A percentile compares a stretch with the other conserved stretches of the same genome.
These are phyloP conservation scores for Papilio demoleus DNA, from an alignment of 2,888 invertebrate genomes.

Conservation along the genomic window DNA sequence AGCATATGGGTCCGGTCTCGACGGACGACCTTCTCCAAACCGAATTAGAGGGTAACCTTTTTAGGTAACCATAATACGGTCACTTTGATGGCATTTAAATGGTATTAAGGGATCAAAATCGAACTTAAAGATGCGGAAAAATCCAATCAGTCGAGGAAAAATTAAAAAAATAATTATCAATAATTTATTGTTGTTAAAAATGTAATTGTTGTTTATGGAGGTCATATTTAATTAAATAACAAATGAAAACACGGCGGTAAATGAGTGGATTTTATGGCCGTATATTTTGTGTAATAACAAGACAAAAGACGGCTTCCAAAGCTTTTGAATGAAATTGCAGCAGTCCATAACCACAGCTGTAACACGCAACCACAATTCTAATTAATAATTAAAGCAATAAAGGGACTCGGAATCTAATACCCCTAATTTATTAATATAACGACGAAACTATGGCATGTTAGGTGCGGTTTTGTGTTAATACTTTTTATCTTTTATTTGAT, in stretches of 20 bases:
- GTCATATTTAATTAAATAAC: conserved; percentile 29
- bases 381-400: conserved; percentile 65
- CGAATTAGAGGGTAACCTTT: no score
- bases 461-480: conserved; percentile 43
- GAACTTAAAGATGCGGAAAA: no score
- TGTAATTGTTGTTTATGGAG: neutral
- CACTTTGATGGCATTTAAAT: no score
- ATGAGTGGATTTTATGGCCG: conserved; percentile 35
- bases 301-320: conserved; percentile 36
- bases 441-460: conserved; percentile 58
- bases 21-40: no score
- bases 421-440: conserved; percentile 62
- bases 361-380: conserved; percentile 51
- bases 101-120: no score
- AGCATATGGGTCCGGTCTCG: no score
- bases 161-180: neutral
- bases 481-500: neutral
- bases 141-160: no score
- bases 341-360: conserved; percentile 43
- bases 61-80: no score
- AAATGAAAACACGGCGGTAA: conserved; percentile 29
- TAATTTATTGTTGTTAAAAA: neutral
- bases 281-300: conserved; percentile 33
- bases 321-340: conserved; percentile 43
- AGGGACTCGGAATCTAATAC: conserved; percentile 56